Evolutionary conservation across 2,888 invertebrate species (phyloP).

Genomic region (Drosophila anomalata): DNA sequence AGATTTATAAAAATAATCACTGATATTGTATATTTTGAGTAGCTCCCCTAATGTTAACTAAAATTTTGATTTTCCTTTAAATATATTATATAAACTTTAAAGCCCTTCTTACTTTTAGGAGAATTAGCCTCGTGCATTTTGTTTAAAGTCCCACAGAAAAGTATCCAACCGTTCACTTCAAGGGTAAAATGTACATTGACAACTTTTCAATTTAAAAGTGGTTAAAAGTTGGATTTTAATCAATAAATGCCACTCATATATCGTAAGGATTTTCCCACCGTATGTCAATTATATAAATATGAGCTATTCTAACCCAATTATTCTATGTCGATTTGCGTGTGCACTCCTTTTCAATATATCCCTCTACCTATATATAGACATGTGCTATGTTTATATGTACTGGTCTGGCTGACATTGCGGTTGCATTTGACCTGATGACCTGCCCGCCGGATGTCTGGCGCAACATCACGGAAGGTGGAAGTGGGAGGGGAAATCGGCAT

Average conservation of each 20-base stretch:
- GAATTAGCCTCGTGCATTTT: constrained; percentile 48
- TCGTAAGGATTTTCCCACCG: constrained; percentile 78
- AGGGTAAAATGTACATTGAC: constrained; percentile 53
- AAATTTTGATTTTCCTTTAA: no score
- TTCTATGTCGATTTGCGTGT: constrained; percentile 3
- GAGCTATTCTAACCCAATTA: constrained; percentile 61
- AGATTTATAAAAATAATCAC: no score
- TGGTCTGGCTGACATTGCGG: constrained; percentile 70
- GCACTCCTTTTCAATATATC: constrained; percentile 11
- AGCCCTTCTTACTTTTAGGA: constrained; percentile 48
- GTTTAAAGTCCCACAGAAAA: not conserved
- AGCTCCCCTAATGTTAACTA: no score
- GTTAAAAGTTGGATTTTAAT: constrained; percentile 55
- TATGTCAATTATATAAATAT: constrained; percentile 65
- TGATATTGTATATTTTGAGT: no score
- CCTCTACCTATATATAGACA: constrained; percentile 8
- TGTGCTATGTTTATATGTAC: constrained; percentile 7
- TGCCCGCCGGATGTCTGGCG: constrained; percentile 40
- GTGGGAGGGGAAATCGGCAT: not conserved
- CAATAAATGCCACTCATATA: constrained; percentile 75
- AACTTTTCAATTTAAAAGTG: constrained; percentile 32
- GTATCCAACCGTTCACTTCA: constrained; percentile 45
- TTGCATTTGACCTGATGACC: constrained; percentile 78
- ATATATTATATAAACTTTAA: no score
- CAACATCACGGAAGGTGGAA: not conserved